phyloP scores from a whole-genome alignment of 2,888 invertebrate species.

The Dorcus hopei region DNA sequence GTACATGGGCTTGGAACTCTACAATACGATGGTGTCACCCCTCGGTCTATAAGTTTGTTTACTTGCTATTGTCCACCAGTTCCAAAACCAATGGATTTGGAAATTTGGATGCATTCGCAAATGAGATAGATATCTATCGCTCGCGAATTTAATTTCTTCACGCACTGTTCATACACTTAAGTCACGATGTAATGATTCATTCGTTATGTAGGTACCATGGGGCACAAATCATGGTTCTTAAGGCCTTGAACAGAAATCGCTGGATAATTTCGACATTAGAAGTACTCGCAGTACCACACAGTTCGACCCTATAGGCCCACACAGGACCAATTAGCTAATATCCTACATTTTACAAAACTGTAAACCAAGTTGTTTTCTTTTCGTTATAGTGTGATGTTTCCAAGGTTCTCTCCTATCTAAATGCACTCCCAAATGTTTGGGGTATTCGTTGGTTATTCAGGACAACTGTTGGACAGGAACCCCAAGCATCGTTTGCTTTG shows the following conservation, averaged over 20 bases:
- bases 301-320: not conserved
- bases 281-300: not conserved
- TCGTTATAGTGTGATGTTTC: not conserved
- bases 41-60: too few species aligned
- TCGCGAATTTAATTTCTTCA: too few species aligned
- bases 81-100: too few species aligned
- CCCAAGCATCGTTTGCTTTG: not conserved
- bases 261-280: not conserved
- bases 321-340: not conserved
- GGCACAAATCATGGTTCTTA: not conserved
- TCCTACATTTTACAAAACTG: not conserved
- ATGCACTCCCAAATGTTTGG: not conserved
- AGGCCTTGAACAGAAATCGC: not conserved
- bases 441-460: not conserved
- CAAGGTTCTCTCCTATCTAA: not conserved
- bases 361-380: not conserved
- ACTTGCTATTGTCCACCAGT: too few species aligned
- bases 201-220: too few species aligned
- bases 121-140: too few species aligned
- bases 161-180: too few species aligned
- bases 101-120: too few species aligned
- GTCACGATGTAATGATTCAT: too few species aligned
- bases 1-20: too few species aligned
- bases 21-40: too few species aligned
- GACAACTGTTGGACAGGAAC: not conserved